A percentile compares a stretch with the other conserved stretches of the same genome.
phyloP scores from a whole-genome alignment of 1,140 invertebrate species.

The Antheraea pernyi region DNA sequence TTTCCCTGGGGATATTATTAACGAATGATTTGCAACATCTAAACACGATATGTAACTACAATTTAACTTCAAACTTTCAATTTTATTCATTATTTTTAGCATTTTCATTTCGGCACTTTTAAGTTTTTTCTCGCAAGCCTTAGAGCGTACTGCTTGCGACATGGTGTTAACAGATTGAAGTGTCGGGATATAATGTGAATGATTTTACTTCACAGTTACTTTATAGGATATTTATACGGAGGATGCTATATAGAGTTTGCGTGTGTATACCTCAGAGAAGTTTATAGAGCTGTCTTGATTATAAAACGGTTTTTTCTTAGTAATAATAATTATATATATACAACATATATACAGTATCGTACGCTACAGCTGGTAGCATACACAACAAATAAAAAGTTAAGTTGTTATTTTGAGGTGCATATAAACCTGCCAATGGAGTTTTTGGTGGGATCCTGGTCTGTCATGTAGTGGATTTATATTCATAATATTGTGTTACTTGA shows the following conservation, averaged over 20 bases:
- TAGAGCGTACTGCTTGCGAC: conserved; percentile 32
- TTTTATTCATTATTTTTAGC: conserved; percentile 55
- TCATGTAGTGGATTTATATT: too few relatives aligned
- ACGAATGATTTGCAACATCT: conserved; percentile 27
- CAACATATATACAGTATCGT: too few relatives aligned
- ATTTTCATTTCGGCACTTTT: conserved; percentile 59
- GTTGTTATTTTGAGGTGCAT: too few relatives aligned
- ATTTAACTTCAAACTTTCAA: conserved; percentile 50
- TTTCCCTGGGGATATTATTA: conserved; percentile 7
- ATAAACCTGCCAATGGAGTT: too few relatives aligned
- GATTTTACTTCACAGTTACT: not conserved
- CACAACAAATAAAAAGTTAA: too few relatives aligned
- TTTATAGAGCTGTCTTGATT: not conserved
- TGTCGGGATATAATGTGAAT: conserved; percentile 32
- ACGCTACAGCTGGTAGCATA: too few relatives aligned
- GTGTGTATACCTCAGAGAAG: not conserved
- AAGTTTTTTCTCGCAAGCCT: conserved; percentile 52
- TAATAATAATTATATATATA: too few relatives aligned
- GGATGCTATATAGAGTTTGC: not conserved
- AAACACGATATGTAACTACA: conserved; percentile 42
- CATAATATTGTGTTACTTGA: too few relatives aligned
- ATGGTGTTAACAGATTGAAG: conserved; percentile 23
- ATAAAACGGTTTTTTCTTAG: not conserved
- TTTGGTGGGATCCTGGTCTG: too few relatives aligned
- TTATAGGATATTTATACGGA: not conserved